Percentiles rank a stretch among this genome's conserved stretches.
Evolutionary conservation across 2,888 invertebrate species (phyloP).

Genomic region (Drosophila niveifrons): DNA sequence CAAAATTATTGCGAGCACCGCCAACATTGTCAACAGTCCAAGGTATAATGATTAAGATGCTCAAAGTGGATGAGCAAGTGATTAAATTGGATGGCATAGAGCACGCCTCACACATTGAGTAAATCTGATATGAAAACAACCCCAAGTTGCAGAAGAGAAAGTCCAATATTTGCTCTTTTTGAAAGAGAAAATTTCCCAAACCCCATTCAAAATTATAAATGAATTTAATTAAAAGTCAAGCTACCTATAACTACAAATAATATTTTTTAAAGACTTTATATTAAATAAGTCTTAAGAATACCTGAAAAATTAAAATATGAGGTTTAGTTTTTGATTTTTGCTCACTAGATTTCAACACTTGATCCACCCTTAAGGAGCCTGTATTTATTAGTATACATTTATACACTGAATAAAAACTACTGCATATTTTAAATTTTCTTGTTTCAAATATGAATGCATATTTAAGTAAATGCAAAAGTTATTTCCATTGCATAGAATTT

Average conservation of each 20-base stretch:
- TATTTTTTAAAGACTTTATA: not conserved
- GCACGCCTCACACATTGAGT: not conserved
- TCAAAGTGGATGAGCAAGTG: constrained; percentile 11
- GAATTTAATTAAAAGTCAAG: not conserved
- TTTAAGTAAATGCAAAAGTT: not conserved
- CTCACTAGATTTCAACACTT: not conserved
- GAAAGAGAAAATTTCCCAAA: constrained; percentile 39
- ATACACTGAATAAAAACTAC: constrained; percentile 30
- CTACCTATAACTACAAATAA: not conserved
- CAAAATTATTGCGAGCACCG: not conserved
- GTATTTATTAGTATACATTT: constrained; percentile 41
- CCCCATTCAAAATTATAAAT: not conserved
- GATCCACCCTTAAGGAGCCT: constrained; percentile 34
- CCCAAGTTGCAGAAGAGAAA: constrained; percentile 28
- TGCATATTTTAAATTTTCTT: not conserved
- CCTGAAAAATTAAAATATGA: not conserved
- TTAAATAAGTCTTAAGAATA: not conserved
- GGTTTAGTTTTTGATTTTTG: not conserved
- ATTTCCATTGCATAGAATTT: too few relatives aligned
- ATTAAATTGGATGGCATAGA: not conserved
- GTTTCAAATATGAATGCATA: not conserved
- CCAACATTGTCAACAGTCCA: not conserved
- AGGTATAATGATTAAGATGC: not conserved
- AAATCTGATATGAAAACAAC: constrained; percentile 24
- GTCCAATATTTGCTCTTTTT: not conserved